These are phyloP conservation scores for Gordius sp. DNA, from an alignment of 2,888 invertebrate genomes.

Conservation along the genomic window DNA sequence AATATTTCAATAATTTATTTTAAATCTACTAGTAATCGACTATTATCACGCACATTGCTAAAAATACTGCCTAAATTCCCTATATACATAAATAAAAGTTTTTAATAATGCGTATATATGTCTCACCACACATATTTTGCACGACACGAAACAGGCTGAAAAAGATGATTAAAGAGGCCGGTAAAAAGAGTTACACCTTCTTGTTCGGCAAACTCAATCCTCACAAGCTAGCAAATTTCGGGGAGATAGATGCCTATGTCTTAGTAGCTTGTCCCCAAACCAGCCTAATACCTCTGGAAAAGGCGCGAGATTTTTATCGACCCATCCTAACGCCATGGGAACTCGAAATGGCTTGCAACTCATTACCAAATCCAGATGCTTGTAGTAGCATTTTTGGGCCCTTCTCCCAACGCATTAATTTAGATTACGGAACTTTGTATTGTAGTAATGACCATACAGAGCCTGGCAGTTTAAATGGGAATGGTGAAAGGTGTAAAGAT, in stretches of 20 bases:
- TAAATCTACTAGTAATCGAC: too few relatives aligned
- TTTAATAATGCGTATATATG: too few relatives aligned
- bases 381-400: not conserved
- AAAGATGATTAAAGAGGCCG: conserved; percentile 42
- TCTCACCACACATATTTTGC: too few relatives aligned
- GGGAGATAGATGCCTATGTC: conserved; percentile 59
- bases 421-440: not conserved
- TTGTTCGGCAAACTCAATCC: conserved; percentile 79
- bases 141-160: too few relatives aligned
- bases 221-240: conserved; percentile 75
- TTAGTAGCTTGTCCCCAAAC: conserved; percentile 71
- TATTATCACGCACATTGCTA: too few relatives aligned
- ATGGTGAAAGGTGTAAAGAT: too few relatives aligned
- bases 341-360: conserved; percentile 45
- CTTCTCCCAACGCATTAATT: not conserved
- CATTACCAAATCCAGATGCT: too few relatives aligned
- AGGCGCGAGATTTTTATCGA: conserved; percentile 55
- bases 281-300: conserved; percentile 39
- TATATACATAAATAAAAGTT: too few relatives aligned
- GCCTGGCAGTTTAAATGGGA: too few relatives aligned
- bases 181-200: conserved; percentile 63
- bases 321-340: conserved; percentile 74
- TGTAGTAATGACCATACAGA: too few relatives aligned
- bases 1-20: too few relatives aligned
- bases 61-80: too few relatives aligned